These are phyloP conservation scores for Trichomycterus rosablanca DNA, from an alignment of 2,113 vertebrate genomes.

Conservation along the genomic window DNA sequence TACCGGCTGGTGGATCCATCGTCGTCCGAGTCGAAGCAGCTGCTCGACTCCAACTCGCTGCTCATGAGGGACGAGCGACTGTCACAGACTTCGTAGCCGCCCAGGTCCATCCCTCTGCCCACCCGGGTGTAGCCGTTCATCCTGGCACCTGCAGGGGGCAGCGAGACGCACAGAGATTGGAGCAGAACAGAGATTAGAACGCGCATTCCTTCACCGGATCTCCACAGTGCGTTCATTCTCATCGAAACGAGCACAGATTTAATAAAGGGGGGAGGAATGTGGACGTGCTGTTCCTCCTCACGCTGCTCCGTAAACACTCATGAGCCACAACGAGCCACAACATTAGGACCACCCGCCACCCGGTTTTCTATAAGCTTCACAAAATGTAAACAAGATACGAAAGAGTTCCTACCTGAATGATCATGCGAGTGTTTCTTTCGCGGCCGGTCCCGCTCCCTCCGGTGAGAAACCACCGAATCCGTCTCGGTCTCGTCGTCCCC, in stretches of 20 bases:
- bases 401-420: constrained; percentile 47
- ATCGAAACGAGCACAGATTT: constrained; percentile 9
- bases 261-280: constrained; percentile 13
- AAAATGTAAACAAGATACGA: no score
- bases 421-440: constrained; percentile 72
- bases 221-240: no score
- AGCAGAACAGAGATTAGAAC: not conserved
- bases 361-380: no score
- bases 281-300: not conserved
- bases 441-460: constrained; percentile 73
- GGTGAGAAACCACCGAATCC: constrained; percentile 81
- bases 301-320: not conserved
- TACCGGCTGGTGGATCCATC: constrained; percentile 97
- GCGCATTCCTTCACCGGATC: not conserved
- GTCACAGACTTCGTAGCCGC: constrained; percentile 82
- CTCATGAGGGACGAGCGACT: constrained; percentile 97
- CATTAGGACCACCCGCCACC: no score
- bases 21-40: constrained; percentile 95
- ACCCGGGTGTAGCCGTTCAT: constrained; percentile 64
- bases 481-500: constrained; percentile 95
- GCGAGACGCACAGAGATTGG: not conserved
- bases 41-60: constrained; percentile 95
- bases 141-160: constrained; percentile 55
- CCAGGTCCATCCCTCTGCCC: constrained; percentile 73
- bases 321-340: no score